Percentiles rank a stretch among this genome's conserved stretches.
phyloP scores from a whole-genome alignment of 2,797 vertebrate species.

The Otus scops region DNA sequence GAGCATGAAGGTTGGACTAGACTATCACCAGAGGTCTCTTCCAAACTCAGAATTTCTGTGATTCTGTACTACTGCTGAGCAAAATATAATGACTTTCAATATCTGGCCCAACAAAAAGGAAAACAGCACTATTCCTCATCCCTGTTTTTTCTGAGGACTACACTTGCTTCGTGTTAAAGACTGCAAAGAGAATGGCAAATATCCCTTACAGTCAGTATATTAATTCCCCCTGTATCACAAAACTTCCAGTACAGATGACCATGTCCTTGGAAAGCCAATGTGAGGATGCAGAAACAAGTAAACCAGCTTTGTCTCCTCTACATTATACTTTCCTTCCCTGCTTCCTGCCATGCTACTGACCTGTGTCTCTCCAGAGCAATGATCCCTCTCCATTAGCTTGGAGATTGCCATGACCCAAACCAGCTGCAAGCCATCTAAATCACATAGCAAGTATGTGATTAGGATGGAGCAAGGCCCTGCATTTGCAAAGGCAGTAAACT shows the following conservation, averaged over 20 bases:
- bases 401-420: not conserved
- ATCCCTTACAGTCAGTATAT: not conserved
- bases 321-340: not conserved
- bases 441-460: not conserved
- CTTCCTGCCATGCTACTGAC: not conserved
- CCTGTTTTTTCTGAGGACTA: not conserved
- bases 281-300: not conserved
- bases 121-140: not conserved
- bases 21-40: not conserved
- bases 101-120: not conserved
- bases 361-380: not conserved
- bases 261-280: not conserved
- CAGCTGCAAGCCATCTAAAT: not conserved
- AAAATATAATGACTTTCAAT: not conserved
- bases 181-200: not conserved
- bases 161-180: not conserved
- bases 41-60: not conserved
- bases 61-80: not conserved
- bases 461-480: not conserved
- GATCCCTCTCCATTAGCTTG: not conserved
- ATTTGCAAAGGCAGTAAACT: not conserved
- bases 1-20: not conserved
- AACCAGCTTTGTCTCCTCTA: not conserved
- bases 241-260: not conserved
- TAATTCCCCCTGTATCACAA: not conserved